Evolutionary conservation across 1,140 invertebrate species (phyloP).

Genomic region (Drosophila orena): DNA sequence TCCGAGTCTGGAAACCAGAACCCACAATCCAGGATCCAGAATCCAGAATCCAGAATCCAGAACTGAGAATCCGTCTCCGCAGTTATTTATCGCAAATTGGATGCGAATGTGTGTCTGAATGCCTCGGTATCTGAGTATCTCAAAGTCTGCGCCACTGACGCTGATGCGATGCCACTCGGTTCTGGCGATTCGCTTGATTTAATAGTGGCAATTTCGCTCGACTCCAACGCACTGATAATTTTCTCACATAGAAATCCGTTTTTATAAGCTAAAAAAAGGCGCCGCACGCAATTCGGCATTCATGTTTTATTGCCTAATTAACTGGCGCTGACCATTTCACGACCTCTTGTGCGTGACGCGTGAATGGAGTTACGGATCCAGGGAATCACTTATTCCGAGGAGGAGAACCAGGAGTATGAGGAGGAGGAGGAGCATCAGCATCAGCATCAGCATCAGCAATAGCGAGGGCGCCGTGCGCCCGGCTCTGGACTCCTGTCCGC

Average conservation of each 20-base stretch:
- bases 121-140: slow-evolving; percentile 13
- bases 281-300: slow-evolving; percentile 81
- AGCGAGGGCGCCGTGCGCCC: no score
- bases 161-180: slow-evolving; percentile 38
- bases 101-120: slow-evolving; percentile 28
- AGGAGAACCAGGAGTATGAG: neutral
- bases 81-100: slow-evolving; percentile 40
- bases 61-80: slow-evolving; percentile 48
- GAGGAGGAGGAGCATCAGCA: no score
- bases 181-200: slow-evolving; percentile 69
- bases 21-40: slow-evolving; percentile 5
- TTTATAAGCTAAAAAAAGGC: slow-evolving; percentile 73
- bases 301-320: slow-evolving; percentile 78
- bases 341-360: slow-evolving; percentile 53
- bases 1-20: slow-evolving; percentile 47
- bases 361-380: slow-evolving; percentile 40
- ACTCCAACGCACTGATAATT: slow-evolving; percentile 84
- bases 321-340: slow-evolving; percentile 51
- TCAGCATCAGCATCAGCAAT: no score
- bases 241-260: slow-evolving; percentile 78
- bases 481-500: neutral
- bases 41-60: slow-evolving; percentile 42
- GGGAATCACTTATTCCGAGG: slow-evolving; percentile 34
- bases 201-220: slow-evolving; percentile 79
- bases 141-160: slow-evolving; percentile 30